Evolutionary conservation across 2,888 invertebrate species (phyloP).

Genomic region (Drosophila cyrtoloma): DNA sequence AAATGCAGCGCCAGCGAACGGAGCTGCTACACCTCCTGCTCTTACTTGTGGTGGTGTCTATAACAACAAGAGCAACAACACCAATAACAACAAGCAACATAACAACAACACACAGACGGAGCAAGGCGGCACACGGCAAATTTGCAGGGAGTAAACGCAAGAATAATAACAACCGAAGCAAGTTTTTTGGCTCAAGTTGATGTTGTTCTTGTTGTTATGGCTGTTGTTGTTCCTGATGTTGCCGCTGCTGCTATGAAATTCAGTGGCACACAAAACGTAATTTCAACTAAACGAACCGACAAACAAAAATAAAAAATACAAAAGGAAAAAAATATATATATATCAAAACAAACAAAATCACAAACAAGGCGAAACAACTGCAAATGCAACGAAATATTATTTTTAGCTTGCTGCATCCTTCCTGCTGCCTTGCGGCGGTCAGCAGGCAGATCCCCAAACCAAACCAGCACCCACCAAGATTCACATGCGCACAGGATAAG

Average conservation of each 20-base stretch:
- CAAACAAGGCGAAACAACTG: conserved; percentile 61
- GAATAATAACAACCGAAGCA: conserved; percentile 81
- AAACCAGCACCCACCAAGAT: conserved; percentile 26
- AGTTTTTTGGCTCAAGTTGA: conserved; percentile 77
- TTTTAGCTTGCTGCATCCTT: conserved; percentile 82
- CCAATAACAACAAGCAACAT: conserved; percentile 28
- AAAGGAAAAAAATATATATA: conserved; percentile 34
- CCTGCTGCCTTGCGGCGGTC: conserved; percentile 61
- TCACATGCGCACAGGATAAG: conserved; percentile 78
- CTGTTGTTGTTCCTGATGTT: conserved; percentile 8
- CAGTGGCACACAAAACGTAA: conserved; percentile 82
- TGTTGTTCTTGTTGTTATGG: conserved; percentile 38
- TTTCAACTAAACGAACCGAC: conserved; percentile 82
- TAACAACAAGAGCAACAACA: conserved; percentile 38
- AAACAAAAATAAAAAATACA: conserved; percentile 58
- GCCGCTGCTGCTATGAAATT: conserved; percentile 72
- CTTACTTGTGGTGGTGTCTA: conserved; percentile 51
- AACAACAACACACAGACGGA: conserved; percentile 17
- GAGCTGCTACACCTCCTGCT: conserved; percentile 39
- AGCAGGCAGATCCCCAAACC: conserved; percentile 23
- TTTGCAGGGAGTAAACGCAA: conserved; percentile 80
- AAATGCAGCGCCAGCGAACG: conserved; percentile 41
- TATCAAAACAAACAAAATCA: conserved; percentile 54
- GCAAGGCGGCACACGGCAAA: conserved; percentile 72
- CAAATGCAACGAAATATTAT: conserved; percentile 77